phyloP scores from a whole-genome alignment of 2,888 invertebrate species.

The Macaria liturata region DNA sequence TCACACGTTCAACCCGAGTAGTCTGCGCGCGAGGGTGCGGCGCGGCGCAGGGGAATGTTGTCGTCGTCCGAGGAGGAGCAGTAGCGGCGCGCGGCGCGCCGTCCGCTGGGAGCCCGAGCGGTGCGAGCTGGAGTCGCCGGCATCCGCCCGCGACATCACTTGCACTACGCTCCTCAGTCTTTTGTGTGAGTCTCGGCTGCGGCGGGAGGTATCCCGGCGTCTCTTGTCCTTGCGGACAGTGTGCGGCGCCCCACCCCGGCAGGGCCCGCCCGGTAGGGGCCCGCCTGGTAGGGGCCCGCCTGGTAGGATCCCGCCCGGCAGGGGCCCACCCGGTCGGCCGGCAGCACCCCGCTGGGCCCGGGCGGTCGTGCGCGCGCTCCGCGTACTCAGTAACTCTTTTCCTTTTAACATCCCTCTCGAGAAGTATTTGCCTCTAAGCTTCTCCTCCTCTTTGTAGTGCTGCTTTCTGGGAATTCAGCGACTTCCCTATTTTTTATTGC shows the following conservation, averaged over 20 bases:
- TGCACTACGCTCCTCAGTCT: constrained; percentile 74
- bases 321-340: not conserved
- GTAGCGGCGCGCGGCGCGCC: not conserved
- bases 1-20: no score
- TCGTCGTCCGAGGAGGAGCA: no score
- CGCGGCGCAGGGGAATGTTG: no score
- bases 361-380: not conserved
- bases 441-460: no score
- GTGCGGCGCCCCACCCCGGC: not conserved
- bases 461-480: no score
- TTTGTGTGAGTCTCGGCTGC: constrained; percentile 56
- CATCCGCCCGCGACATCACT: constrained; percentile 45
- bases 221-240: not conserved
- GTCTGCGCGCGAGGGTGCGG: no score
- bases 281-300: not conserved
- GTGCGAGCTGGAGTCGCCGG: constrained; percentile 5
- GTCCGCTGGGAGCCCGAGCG: not conserved
- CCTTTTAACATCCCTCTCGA: no score
- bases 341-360: not conserved
- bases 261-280: not conserved
- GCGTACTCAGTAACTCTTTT: not conserved
- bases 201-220: constrained; percentile 15
- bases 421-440: no score
- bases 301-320: not conserved
- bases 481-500: no score